Conservation (phyloP, 2,113 vertebrate species). For the Strix uralensis region DNA sequence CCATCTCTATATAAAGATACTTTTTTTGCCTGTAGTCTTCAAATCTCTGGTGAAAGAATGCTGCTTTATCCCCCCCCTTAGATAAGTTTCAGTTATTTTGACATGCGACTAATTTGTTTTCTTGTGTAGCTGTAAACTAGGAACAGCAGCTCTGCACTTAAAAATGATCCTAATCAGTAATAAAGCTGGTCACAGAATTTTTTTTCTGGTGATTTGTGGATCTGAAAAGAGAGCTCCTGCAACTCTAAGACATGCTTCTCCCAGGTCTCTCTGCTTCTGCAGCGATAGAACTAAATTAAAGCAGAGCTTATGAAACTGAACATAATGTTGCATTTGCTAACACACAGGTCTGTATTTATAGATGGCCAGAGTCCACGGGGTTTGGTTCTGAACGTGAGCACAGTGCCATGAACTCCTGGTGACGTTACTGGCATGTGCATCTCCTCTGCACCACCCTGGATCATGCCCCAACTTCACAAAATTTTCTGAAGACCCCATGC, state of each 20-base stretch:
- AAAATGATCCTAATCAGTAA: not conserved
- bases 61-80: not conserved
- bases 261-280: not conserved
- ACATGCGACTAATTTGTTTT: not conserved
- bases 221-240: not conserved
- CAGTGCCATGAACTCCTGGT: not conserved
- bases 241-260: not conserved
- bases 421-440: not conserved
- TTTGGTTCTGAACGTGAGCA: not conserved
- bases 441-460: not conserved
- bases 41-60: conserved; percentile 20
- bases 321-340: not conserved
- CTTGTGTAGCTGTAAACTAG: not conserved
- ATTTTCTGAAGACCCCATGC: not conserved
- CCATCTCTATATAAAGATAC: not conserved
- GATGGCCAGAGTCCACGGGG: not conserved
- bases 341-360: not conserved
- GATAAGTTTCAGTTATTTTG: not conserved
- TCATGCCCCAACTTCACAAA: not conserved
- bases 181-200: not conserved
- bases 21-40: conserved; percentile 9
- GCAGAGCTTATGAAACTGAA: not conserved
- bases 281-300: not conserved
- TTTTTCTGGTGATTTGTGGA: not conserved
- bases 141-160: not conserved